These are phyloP conservation scores for Ectemnius continuus DNA, from an alignment of 2,888 invertebrate genomes.

Conservation along the genomic window DNA sequence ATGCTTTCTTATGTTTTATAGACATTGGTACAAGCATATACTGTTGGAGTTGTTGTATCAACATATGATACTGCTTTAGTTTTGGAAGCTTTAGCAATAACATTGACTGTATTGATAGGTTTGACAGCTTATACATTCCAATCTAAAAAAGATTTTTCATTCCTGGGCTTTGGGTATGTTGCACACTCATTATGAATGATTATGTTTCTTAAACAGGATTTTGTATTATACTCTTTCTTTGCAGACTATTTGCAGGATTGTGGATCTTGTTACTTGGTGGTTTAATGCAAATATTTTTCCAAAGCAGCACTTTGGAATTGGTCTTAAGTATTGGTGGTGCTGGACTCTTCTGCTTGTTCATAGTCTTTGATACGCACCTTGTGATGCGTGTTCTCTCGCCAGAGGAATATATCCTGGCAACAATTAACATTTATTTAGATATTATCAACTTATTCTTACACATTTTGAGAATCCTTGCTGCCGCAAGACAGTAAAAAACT, in stretches of 20 bases:
- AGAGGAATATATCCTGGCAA: conserved; percentile 92
- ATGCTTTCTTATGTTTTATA: conserved; percentile 76
- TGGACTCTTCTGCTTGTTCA: conserved; percentile 88
- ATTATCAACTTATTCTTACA: conserved; percentile 91
- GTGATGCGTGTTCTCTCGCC: conserved; percentile 89
- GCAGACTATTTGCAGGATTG: conserved; percentile 84
- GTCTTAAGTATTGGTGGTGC: conserved; percentile 86
- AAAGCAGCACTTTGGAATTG: conserved; percentile 85
- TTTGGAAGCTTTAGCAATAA: conserved; percentile 88
- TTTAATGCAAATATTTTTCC: conserved; percentile 86
- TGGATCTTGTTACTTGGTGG: conserved; percentile 86
- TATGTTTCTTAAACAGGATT: not conserved
- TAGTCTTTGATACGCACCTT: conserved; percentile 91
- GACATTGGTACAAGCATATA: conserved; percentile 89
- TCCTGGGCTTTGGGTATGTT: conserved; percentile 83
- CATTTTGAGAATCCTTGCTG: conserved; percentile 87
- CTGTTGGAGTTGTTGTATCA: conserved; percentile 88
- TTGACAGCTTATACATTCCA: conserved; percentile 92
- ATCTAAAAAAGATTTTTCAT: conserved; percentile 90
- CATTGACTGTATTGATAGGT: conserved; percentile 85
- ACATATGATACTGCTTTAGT: conserved; percentile 88
- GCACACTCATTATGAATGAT: not conserved
- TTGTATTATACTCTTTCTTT: conserved; percentile 53
- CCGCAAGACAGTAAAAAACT: conserved; percentile 73
- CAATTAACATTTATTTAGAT: conserved; percentile 92